Evolutionary conservation across 2,113 vertebrate species (phyloP).

Genomic region (Proteles cristata): DNA sequence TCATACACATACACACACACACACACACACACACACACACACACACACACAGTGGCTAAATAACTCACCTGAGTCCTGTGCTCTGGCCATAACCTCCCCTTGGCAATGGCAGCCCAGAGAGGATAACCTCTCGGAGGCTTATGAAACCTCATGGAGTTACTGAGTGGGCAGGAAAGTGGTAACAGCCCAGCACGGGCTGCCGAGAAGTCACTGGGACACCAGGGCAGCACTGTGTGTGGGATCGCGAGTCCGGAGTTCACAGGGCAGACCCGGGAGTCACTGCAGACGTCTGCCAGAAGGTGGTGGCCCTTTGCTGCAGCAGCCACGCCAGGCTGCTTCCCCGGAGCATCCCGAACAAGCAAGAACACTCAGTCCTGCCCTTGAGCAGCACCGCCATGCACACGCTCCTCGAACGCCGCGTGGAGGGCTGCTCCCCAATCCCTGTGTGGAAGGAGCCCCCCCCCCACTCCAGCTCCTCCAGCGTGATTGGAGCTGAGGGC

Average conservation of each 20-base stretch:
- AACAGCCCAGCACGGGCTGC: background rate
- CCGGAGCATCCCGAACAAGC: background rate
- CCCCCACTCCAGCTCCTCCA: background rate
- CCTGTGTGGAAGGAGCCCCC: too few relatives aligned
- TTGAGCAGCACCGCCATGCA: fast-evolving
- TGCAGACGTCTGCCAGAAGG: background rate
- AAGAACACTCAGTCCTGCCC: background rate
- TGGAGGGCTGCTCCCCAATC: background rate
- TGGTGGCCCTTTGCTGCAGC: background rate
- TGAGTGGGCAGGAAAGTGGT: background rate
- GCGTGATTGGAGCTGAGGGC: background rate
- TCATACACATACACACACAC: background rate
- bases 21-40: background rate
- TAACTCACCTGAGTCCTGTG: background rate
- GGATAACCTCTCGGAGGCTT: background rate
- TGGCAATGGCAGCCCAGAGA: background rate
- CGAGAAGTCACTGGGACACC: background rate
- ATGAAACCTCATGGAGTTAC: background rate
- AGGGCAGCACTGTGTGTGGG: background rate
- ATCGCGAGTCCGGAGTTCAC: background rate
- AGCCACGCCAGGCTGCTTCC: background rate
- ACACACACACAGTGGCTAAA: background rate
- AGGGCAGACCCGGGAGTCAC: background rate
- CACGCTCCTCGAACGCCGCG: too few relatives aligned
- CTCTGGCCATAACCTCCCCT: background rate